phyloP scores from a whole-genome alignment of 2,113 vertebrate genomes.

The Dryoscopus gambensis region DNA sequence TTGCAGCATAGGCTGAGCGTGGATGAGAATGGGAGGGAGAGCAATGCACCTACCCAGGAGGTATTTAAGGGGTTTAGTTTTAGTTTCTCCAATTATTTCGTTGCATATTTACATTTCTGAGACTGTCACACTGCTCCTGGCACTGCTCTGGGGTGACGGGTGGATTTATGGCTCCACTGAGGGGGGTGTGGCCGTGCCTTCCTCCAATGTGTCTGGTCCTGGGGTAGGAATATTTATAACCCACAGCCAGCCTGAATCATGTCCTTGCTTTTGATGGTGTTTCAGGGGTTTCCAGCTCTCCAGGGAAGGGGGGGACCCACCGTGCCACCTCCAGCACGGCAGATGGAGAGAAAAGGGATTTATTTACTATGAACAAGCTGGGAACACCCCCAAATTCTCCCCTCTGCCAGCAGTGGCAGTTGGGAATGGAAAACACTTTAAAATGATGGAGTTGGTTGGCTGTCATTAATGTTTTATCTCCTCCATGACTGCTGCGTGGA shows the following conservation, averaged over 20 bases:
- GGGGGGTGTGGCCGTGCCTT: fast-evolving
- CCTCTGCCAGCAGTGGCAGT: conserved; percentile 32
- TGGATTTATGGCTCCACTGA: neutral
- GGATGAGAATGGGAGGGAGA: neutral
- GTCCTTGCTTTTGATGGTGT: neutral
- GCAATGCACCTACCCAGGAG: neutral
- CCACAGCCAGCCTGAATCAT: neutral
- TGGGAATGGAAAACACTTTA: conserved; percentile 4
- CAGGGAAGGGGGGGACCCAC: neutral
- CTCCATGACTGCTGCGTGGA: neutral
- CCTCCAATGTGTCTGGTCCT: neutral
- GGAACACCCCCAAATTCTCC: conserved; percentile 20
- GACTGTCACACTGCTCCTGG: fast-evolving
- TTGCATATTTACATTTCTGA: neutral
- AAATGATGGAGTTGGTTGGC: conserved; percentile 24
- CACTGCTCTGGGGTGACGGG: fast-evolving
- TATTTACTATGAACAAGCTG: conserved; percentile 9
- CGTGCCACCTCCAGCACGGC: fast-evolving
- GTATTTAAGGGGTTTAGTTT: neutral
- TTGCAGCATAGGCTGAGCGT: neutral
- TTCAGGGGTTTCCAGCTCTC: neutral
- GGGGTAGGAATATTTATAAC: neutral
- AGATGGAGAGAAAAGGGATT: conserved; percentile 43
- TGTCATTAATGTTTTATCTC: conserved; percentile 12
- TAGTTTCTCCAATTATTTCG: neutral